Percentiles rank a stretch among this genome's conserved stretches.
These are phyloP conservation scores for Lycocorax pyrrhopterus DNA, from an alignment of 2,113 vertebrate genomes.

Conservation along the genomic window DNA sequence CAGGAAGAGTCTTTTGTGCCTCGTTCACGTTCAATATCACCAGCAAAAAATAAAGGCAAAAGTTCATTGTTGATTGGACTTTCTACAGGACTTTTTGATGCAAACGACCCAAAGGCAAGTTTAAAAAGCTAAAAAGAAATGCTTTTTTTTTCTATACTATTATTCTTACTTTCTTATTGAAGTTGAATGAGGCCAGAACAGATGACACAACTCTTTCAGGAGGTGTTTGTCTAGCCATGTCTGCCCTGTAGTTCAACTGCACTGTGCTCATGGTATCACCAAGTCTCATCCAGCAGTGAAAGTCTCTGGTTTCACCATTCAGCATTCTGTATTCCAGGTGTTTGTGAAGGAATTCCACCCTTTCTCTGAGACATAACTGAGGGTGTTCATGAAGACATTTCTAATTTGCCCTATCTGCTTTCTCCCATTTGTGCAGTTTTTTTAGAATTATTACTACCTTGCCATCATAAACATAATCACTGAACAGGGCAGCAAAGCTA, in stretches of 20 bases:
- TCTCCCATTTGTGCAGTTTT: not conserved
- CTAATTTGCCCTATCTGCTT: not conserved
- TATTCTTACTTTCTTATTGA: not conserved
- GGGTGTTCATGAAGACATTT: not conserved
- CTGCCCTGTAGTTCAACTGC: not conserved
- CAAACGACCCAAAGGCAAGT: constrained; percentile 94
- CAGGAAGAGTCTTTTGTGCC: constrained; percentile 81
- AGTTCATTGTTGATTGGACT: constrained; percentile 87
- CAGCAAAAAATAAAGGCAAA: constrained; percentile 81
- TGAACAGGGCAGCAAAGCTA: not conserved
- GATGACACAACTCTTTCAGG: not conserved
- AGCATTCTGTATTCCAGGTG: not conserved
- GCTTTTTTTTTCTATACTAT: not conserved
- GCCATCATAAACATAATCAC: not conserved
- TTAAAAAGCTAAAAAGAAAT: not conserved
- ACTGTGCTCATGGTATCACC: not conserved
- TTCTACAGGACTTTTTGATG: constrained; percentile 93
- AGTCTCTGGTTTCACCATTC: not conserved
- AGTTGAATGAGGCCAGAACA: not conserved
- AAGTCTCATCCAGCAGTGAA: not conserved
- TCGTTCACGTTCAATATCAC: constrained; percentile 86
- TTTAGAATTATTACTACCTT: not conserved
- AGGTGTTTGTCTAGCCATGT: not conserved
- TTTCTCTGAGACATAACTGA: not conserved
- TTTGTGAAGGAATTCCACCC: not conserved